phyloP scores from a whole-genome alignment of 2,888 invertebrate genomes.

The Drosophila rubida region DNA sequence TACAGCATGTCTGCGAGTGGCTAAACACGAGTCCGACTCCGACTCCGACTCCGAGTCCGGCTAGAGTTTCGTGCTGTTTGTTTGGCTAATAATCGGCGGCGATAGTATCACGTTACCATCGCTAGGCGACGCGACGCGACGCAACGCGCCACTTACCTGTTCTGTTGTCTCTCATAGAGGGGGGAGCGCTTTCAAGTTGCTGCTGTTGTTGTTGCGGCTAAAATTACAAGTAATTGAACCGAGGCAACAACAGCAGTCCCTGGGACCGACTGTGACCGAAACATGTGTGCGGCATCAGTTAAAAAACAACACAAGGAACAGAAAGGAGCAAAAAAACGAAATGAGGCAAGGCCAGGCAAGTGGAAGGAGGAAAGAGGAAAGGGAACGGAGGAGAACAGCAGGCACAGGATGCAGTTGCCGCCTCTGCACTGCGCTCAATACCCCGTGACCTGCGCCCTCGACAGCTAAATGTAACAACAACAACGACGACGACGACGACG shows the following conservation, averaged over 20 bases:
- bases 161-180: conserved; percentile 27
- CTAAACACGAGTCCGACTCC: too few species aligned
- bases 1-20: background rate
- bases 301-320: conserved; percentile 15
- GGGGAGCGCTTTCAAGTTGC: conserved; percentile 40
- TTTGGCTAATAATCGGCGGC: background rate
- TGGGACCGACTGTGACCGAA: conserved; percentile 18
- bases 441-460: conserved; percentile 58
- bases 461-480: conserved; percentile 54
- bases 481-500: conserved; percentile 27
- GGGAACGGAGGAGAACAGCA: conserved; percentile 35
- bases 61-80: background rate
- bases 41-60: too few species aligned
- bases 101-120: conserved; percentile 45
- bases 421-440: conserved; percentile 24
- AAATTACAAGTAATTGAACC: conserved; percentile 80
- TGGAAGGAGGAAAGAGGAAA: background rate
- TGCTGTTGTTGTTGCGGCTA: conserved; percentile 69
- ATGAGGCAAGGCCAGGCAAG: background rate
- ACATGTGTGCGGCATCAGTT: conserved; percentile 61
- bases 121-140: conserved; percentile 25
- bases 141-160: conserved; percentile 49
- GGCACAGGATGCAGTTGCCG: conserved; percentile 61
- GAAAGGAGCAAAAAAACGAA: too few species aligned
- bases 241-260: conserved; percentile 36